Base-by-base conservation (phyloP, 2,797 vertebrate species). In the Cirrhinus mrigala region DNA sequence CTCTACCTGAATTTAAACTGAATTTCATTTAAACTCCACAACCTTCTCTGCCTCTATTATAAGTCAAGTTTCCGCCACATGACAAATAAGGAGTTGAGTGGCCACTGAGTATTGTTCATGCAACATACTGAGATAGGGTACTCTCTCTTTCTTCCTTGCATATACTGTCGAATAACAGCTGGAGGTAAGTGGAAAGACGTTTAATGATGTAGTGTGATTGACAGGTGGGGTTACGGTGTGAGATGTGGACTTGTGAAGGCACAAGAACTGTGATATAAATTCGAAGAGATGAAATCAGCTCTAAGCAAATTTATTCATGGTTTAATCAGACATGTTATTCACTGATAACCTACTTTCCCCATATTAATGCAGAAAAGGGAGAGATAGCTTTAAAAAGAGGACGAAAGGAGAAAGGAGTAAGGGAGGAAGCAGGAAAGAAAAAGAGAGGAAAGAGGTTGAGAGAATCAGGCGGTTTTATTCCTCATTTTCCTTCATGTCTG, bases 401-500 rank as follows among this genome's bases (percentile, higher is more conserved):
- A 77, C 40, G 10, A 71, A 80, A 77, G 73, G 14, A 40, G 27
- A 79, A 66, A 71, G 24, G 56, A 74, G 20, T 15, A 20, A 82
- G 58, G 33, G 46, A 86, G 15, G 83, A 68, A 85, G 83, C 82
- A 75, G 86, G 52, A 74, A 60, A 44, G 24, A 80, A 71, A 77
- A 40, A 76, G 62, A 86, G 68, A 82, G 84, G 88, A 75, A 79
- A 84, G 89, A 56, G 71, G 85, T 87, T 82, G 87, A 74, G 92
- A 90, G 91, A 74, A 89, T 91, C 77, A 4, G 75, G 85, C 37
- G 87, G 91, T 95, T 90, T 85, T 85, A 93, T 94, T 91, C 89
- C 86, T 91, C 92, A 87, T 85, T 91, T 95, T 91, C 92, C 87
- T 93, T 94, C 90, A 91, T 93, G 91, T 93, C 91, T 94, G 91